Percentiles rank a stretch among this genome's conserved stretches.
Evolutionary conservation across 2,113 vertebrate genomes (phyloP).

Genomic region (Asarcornis scutulata): DNA sequence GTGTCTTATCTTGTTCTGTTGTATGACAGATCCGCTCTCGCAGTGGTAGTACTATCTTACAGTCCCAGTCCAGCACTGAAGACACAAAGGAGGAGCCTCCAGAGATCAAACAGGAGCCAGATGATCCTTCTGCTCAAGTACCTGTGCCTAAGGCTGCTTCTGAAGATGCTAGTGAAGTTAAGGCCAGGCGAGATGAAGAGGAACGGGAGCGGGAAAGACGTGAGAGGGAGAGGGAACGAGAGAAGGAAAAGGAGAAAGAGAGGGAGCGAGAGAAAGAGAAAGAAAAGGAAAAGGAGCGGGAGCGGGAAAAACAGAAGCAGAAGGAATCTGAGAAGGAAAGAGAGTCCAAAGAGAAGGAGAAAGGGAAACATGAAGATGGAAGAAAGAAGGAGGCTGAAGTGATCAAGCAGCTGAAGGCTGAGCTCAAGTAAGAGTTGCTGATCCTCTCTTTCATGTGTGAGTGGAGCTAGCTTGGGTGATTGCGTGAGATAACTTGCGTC

Average conservation of each 20-base stretch:
- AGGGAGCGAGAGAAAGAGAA: slow-evolving; percentile 82
- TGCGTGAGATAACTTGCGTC: not conserved
- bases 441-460: not conserved
- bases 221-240: slow-evolving; percentile 84
- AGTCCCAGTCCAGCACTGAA: slow-evolving; percentile 93
- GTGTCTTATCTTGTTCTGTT: not conserved
- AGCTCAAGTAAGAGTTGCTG: slow-evolving; percentile 88
- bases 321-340: slow-evolving; percentile 81
- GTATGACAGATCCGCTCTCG: slow-evolving; percentile 78
- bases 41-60: slow-evolving; percentile 88
- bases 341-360: slow-evolving; percentile 86
- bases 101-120: slow-evolving; percentile 86
- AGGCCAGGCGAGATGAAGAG: slow-evolving; percentile 78
- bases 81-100: slow-evolving; percentile 88
- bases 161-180: slow-evolving; percentile 75
- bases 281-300: slow-evolving; percentile 85
- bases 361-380: slow-evolving; percentile 83
- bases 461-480: not conserved
- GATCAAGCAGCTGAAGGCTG: slow-evolving; percentile 92
- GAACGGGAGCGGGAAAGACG: slow-evolving; percentile 80
- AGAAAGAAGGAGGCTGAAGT: slow-evolving; percentile 87
- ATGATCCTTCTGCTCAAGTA: slow-evolving; percentile 75
- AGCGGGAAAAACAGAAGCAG: slow-evolving; percentile 80
- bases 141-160: slow-evolving; percentile 76
- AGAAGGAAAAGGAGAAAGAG: slow-evolving; percentile 67